Conservation (phyloP, 1,140 invertebrate genomes). For the Belonocnema kinseyi region DNA sequence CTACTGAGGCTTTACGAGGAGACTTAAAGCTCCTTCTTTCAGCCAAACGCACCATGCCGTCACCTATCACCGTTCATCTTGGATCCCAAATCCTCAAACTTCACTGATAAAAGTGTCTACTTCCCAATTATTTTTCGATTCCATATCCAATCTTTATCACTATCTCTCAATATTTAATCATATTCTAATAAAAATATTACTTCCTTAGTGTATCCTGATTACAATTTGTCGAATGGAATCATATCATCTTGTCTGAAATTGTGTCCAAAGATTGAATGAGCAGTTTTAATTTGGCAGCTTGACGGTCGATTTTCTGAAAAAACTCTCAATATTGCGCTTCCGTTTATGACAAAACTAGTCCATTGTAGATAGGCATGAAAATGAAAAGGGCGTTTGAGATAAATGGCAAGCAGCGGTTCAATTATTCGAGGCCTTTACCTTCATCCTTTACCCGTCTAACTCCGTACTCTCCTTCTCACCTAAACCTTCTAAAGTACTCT, state of each 20-base stretch:
- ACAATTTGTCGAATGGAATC: too few relatives aligned
- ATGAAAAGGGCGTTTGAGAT: constrained; percentile 22
- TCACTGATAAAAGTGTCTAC: background rate
- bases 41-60: constrained; percentile 33
- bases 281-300: background rate
- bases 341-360: constrained; percentile 8
- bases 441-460: constrained; percentile 18
- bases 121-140: background rate
- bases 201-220: too few relatives aligned
- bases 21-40: constrained; percentile 58
- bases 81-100: background rate
- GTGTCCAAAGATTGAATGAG: background rate
- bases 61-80: constrained; percentile 12
- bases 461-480: constrained; percentile 1
- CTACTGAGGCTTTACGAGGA: constrained; percentile 60
- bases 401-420: constrained; percentile 17
- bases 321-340: background rate
- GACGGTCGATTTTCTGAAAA: constrained; percentile 8
- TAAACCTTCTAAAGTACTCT: background rate
- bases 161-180: too few relatives aligned
- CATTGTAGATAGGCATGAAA: constrained; percentile 9
- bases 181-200: too few relatives aligned
- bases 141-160: background rate
- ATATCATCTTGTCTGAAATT: too few relatives aligned
- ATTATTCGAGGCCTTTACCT: constrained; percentile 13